phyloP scores from a whole-genome alignment of 2,888 invertebrate species.

The Pyrochroa serraticornis region DNA sequence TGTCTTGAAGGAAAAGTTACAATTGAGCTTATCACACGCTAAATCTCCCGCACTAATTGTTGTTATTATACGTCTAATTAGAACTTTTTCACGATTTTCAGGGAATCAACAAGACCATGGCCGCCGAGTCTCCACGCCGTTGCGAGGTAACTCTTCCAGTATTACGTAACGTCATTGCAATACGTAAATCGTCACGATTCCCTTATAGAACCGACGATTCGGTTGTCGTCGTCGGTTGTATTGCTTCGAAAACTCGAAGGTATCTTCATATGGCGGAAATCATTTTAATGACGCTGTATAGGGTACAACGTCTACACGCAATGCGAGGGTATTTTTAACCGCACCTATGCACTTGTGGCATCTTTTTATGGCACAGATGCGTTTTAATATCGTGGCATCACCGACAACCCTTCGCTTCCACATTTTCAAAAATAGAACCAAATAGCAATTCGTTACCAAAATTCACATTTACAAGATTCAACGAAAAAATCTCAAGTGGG shows the following conservation, averaged over 20 bases:
- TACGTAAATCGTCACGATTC: too few species aligned
- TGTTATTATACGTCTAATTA: slow-evolving; percentile 35
- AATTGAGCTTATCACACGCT: slow-evolving; percentile 42
- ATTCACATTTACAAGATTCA: too few species aligned
- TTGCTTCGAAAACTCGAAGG: background rate
- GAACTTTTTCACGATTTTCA: slow-evolving; percentile 36
- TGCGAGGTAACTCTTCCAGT: slow-evolving; percentile 36
- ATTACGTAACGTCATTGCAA: too few species aligned
- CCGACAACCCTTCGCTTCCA: too few species aligned
- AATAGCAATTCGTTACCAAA: too few species aligned
- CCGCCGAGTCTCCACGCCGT: slow-evolving; percentile 35
- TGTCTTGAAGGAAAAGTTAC: slow-evolving; percentile 28
- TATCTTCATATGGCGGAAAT: slow-evolving; percentile 27
- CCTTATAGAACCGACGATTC: background rate
- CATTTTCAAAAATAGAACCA: too few species aligned
- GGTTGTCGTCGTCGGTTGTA: too few species aligned
- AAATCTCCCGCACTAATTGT: slow-evolving; percentile 39
- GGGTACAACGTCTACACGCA: background rate
- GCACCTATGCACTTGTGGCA: slow-evolving; percentile 22
- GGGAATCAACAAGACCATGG: slow-evolving; percentile 42
- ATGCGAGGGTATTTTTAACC: slow-evolving; percentile 28
- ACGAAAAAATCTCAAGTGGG: too few species aligned
- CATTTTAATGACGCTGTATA: slow-evolving; percentile 7
- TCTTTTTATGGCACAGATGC: too few species aligned
- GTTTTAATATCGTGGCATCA: too few species aligned